These are phyloP conservation scores for Mimachlamys varia DNA, from an alignment of 2,888 invertebrate species.

Conservation along the genomic window DNA sequence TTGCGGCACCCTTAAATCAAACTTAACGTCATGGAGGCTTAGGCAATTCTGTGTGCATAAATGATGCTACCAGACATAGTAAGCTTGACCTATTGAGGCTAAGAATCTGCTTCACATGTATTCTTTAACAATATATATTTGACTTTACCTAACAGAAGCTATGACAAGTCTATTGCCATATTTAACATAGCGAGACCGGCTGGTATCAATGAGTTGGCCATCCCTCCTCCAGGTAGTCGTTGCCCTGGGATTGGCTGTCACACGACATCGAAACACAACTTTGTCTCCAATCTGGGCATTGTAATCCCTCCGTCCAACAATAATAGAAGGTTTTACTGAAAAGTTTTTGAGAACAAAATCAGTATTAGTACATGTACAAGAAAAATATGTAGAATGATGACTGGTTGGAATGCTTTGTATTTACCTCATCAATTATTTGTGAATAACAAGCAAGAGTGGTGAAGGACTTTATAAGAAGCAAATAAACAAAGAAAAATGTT, in stretches of 20 bases:
- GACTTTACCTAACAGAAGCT: background rate
- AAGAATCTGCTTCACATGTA: background rate
- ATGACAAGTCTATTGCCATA: background rate
- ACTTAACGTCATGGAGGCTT: too few relatives aligned
- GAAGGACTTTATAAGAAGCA: too few relatives aligned
- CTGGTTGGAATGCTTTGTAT: too few relatives aligned
- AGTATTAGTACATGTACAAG: too few relatives aligned
- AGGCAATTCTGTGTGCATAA: too few relatives aligned
- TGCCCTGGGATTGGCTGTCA: conserved; percentile 52
- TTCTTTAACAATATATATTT: too few relatives aligned
- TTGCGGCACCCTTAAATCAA: too few relatives aligned
- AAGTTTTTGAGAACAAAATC: background rate
- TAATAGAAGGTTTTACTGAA: background rate
- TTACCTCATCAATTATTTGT: too few relatives aligned
- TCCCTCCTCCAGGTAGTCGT: conserved; percentile 78
- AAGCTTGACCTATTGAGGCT: background rate
- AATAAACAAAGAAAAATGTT: too few relatives aligned
- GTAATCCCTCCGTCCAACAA: background rate
- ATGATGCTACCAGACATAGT: too few relatives aligned
- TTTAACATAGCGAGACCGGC: conserved; percentile 13
- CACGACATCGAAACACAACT: background rate
- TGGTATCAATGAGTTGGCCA: conserved; percentile 61
- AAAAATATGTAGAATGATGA: background rate
- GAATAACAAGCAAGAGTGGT: too few relatives aligned
- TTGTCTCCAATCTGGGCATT: background rate